Evolutionary conservation across 2,113 vertebrate species (phyloP), one percentile per base, ranked within the genome.

Genomic region (Callospermophilus lateralis): DNA sequence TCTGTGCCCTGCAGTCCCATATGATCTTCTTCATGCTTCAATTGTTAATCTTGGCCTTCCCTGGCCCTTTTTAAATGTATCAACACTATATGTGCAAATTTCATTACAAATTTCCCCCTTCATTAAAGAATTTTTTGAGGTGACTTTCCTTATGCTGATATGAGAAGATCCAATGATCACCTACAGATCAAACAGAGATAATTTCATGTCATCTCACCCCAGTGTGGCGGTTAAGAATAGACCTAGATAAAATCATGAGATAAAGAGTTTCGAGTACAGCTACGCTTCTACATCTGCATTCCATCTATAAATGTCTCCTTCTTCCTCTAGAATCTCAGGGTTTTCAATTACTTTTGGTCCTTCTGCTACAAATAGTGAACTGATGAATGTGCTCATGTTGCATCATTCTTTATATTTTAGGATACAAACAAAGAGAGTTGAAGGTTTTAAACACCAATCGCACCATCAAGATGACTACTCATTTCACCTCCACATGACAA

Each of bases 401-500:
- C 73, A 78, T 39, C 37, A 77, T 68, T 32, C 74, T 63, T 12
- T 61, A 42, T 68, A 55, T 85, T 89, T 92, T 63, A 95, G 22
- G 28, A 53, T 53, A 67, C 17, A 61, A 45, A 19, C 24, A 45
- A 30, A 37, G 12, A 81, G 24, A 83, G 34, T 30, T 80, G 30
- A 70, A 86, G 68, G n/a, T 45, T 88, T 91, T 72, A 80, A 95
- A 91, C n/a, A 81, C 53, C 63, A 87, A 90, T 86, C 19, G 61
- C 20, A 80, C 12, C 39, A 84, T 53, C 48, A 74, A 83, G 5
- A 37, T 53, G 24, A 39, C 32, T 55, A 55, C 19, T 55, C 30
- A 51, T 83, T 90, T 90, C 16, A 77, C 51, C 72, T 67, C 58
- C 19, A 65, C n/a, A 2, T 77, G 39, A 80, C 8, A 24, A 28